These are phyloP conservation scores for Rotaria sp. DNA, from an alignment of 2,888 invertebrate species.

Conservation along the genomic window DNA sequence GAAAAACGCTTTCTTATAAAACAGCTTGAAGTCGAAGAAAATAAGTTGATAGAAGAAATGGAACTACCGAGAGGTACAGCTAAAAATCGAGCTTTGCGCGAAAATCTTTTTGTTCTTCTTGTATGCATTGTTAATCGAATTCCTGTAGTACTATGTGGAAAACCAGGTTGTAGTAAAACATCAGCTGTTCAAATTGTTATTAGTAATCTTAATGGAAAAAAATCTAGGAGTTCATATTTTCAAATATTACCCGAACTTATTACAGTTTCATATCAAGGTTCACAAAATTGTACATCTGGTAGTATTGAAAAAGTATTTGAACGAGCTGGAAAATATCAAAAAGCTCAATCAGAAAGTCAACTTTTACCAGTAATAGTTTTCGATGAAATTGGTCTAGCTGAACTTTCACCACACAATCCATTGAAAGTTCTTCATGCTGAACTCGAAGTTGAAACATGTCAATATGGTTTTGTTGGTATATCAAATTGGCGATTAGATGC, in stretches of 20 bases:
- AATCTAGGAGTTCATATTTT: slow-evolving; percentile 42
- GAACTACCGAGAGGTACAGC: slow-evolving; percentile 47
- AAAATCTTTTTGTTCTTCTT: slow-evolving; percentile 54
- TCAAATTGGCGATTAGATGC: slow-evolving; percentile 55
- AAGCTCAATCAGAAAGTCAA: neutral
- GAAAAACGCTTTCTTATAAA: no score
- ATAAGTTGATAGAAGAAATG: neutral
- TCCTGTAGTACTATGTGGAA: slow-evolving; percentile 52
- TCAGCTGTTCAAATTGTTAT: slow-evolving; percentile 52
- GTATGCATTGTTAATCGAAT: slow-evolving; percentile 52
- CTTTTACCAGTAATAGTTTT: slow-evolving; percentile 48
- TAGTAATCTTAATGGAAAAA: slow-evolving; percentile 51
- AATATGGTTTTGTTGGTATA: slow-evolving; percentile 52
- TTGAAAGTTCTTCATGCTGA: slow-evolving; percentile 52
- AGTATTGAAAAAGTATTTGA: slow-evolving; percentile 42
- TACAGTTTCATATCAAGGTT: slow-evolving; percentile 48
- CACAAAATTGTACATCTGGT: slow-evolving; percentile 47
- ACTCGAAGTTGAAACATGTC: slow-evolving; percentile 44
- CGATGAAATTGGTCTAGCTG: slow-evolving; percentile 52
- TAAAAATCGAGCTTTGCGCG: slow-evolving; percentile 49
- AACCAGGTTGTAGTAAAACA: slow-evolving; percentile 54
- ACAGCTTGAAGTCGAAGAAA: neutral
- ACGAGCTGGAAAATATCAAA: slow-evolving; percentile 32
- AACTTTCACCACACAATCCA: slow-evolving; percentile 51
- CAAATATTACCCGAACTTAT: slow-evolving; percentile 35